phyloP scores from a whole-genome alignment of 2,113 vertebrate species.

The Rhynchomys soricoides region DNA sequence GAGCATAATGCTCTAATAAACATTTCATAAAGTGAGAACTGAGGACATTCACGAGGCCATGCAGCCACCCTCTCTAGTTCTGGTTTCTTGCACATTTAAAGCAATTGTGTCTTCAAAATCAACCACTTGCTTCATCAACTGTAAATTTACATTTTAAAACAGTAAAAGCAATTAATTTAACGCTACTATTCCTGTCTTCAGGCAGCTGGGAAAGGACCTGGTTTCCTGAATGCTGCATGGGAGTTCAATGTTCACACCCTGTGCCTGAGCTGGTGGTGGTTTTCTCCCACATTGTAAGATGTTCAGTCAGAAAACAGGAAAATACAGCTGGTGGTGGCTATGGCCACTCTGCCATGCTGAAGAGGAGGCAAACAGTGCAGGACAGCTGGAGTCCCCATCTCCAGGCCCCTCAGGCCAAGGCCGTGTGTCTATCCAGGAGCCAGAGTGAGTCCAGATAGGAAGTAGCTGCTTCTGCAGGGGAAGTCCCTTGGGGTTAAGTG shows the following conservation, averaged over 20 bases:
- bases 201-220: background rate
- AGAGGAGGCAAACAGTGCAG: background rate
- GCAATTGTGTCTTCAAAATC: background rate
- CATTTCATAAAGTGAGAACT: background rate
- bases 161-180: background rate
- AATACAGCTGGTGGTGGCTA: fast-evolving
- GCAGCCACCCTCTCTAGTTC: background rate
- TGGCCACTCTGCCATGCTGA: background rate
- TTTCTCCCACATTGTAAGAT: fast-evolving
- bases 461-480: background rate
- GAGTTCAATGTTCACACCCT: no score
- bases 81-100: background rate
- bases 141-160: background rate
- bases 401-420: background rate
- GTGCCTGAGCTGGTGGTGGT: no score
- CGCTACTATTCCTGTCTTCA: background rate
- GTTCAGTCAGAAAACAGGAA: fast-evolving
- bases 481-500: background rate
- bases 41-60: background rate
- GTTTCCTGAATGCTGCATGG: background rate
- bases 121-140: background rate
- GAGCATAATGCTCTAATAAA: fast-evolving
- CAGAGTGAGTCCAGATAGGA: background rate
- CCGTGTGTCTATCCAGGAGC: background rate
- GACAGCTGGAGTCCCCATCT: background rate